Percentiles rank a stretch among this genome's conserved stretches.
phyloP scores from a whole-genome alignment of 2,888 invertebrate species.

The Amphipyra berbera region DNA sequence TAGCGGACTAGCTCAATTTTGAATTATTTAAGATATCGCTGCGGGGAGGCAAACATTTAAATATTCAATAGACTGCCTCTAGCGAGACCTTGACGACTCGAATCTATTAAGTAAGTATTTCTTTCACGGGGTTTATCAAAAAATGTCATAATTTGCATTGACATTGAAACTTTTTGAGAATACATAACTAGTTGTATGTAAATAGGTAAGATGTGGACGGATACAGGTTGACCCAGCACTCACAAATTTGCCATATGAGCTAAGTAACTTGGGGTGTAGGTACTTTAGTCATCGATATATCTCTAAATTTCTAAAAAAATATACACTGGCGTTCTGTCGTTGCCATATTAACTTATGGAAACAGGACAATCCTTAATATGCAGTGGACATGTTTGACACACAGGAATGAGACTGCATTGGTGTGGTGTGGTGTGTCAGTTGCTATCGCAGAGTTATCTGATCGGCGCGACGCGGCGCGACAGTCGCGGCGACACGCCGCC shows the following conservation, averaged over 20 bases:
- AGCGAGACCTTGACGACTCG: not conserved
- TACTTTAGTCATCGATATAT: too few species aligned
- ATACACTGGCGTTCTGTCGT: too few species aligned
- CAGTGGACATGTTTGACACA: not conserved
- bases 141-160: conserved; percentile 2
- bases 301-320: too few species aligned
- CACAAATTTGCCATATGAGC: too few species aligned
- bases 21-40: not conserved
- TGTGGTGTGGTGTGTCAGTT: not conserved
- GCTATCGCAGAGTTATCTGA: not conserved
- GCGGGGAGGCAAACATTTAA: not conserved
- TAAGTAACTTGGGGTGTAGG: too few species aligned
- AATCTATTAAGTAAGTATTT: not conserved
- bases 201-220: not conserved
- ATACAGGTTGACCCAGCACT: not conserved
- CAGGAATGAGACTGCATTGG: not conserved
- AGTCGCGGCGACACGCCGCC: not conserved
- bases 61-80: conserved; percentile 1
- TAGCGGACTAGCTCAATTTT: not conserved
- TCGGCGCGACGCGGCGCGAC: not conserved
- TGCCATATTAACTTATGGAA: too few species aligned
- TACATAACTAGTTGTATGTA: not conserved
- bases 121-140: conserved; percentile 1
- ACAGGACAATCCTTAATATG: not conserved
- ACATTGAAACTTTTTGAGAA: not conserved